Conservation (phyloP, 1,140 invertebrate genomes). For the Hylaeus anthracinus region DNA sequence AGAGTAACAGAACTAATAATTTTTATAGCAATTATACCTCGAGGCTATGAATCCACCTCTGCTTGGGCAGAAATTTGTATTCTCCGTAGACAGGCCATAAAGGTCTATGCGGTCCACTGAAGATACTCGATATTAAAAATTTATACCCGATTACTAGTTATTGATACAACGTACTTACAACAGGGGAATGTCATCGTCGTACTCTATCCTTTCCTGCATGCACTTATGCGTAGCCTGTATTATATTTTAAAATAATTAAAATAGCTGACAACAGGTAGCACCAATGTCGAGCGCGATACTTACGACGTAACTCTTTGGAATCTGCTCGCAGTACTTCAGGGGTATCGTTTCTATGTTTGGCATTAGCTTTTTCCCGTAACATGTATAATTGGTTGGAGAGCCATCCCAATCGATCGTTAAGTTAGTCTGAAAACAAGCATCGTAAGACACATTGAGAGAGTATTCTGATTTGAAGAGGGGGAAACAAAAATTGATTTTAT, state of each 20-base stretch:
- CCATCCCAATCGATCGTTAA: slow-evolving; percentile 87
- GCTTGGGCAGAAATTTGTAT: slow-evolving; percentile 90
- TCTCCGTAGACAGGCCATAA: slow-evolving; percentile 92
- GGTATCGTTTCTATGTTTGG: slow-evolving; percentile 81
- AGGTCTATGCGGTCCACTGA: slow-evolving; percentile 90
- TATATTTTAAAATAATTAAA: neutral
- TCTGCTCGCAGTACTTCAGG: slow-evolving; percentile 81
- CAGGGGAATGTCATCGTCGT: slow-evolving; percentile 83
- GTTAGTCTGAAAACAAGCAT: slow-evolving; percentile 82
- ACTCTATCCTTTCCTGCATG: slow-evolving; percentile 86
- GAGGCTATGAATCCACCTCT: slow-evolving; percentile 92
- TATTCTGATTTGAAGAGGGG: too few relatives aligned
- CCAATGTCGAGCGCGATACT: neutral
- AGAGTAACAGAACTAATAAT: neutral
- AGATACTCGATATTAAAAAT: slow-evolving; percentile 65
- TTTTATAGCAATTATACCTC: slow-evolving; percentile 81
- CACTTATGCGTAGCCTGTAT: slow-evolving; percentile 85
- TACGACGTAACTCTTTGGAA: slow-evolving; percentile 85
- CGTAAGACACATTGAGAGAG: too few relatives aligned
- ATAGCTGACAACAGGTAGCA: neutral
- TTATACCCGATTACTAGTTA: neutral
- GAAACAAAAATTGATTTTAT: too few relatives aligned
- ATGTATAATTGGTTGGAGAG: slow-evolving; percentile 85
- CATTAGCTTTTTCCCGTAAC: slow-evolving; percentile 80
- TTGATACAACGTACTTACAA: slow-evolving; percentile 70